Conservation (phyloP, 2,113 vertebrate species). For the Neogale vison region DNA sequence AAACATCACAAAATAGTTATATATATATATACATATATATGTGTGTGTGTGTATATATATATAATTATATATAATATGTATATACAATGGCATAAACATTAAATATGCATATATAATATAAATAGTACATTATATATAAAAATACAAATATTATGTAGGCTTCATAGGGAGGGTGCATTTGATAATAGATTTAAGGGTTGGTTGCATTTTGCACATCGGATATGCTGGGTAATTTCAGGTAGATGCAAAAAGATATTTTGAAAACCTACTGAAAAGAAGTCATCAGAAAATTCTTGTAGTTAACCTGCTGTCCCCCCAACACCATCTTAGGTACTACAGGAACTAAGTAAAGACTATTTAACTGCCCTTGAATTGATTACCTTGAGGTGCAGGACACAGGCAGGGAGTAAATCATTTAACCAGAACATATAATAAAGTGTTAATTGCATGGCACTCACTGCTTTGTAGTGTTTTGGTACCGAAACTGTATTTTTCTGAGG, state of each 20-base stretch:
- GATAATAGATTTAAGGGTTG: not conserved
- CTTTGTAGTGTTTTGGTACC: slow-evolving; percentile 25
- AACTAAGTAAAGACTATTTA: not conserved
- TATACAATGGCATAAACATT: not conserved
- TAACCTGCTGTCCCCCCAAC: not conserved
- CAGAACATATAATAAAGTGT: not conserved
- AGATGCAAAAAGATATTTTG: not conserved
- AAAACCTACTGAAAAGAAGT: not conserved
- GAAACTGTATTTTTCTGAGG: slow-evolving; percentile 3
- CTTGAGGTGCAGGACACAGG: not conserved
- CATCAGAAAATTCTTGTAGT: not conserved
- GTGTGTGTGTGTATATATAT: not conserved
- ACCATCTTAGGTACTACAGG: not conserved
- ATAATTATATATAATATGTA: too few species aligned
- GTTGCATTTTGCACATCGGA: not conserved
- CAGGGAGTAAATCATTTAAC: not conserved
- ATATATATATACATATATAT: not conserved
- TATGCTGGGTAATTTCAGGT: not conserved
- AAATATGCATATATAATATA: not conserved
- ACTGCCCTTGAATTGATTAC: not conserved
- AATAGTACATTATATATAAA: not conserved
- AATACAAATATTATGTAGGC: not conserved
- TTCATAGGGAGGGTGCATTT: not conserved
- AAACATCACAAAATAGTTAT: not conserved
- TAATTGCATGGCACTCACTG: not conserved